Evolutionary conservation across 2,888 invertebrate genomes (phyloP).

Genomic region (Volucella bombylans): DNA sequence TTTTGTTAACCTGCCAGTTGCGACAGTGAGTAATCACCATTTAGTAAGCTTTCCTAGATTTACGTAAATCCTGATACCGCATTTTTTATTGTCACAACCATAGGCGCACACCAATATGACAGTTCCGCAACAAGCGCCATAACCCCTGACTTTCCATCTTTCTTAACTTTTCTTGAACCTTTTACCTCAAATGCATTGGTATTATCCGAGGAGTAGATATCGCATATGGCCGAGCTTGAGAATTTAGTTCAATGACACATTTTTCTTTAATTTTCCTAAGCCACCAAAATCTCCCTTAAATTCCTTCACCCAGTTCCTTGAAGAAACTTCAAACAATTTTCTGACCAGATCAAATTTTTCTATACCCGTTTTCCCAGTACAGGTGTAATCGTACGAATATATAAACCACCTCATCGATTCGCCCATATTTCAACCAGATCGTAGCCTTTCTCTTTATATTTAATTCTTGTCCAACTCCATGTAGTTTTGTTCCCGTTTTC

Average conservation of each 20-base stretch:
- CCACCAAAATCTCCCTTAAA: slow-evolving; percentile 12
- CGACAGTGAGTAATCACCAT: slow-evolving; percentile 32
- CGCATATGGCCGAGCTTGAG: background rate
- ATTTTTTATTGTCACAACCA: too few relatives aligned
- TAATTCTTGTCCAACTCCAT: slow-evolving; percentile 5
- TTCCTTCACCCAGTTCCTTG: slow-evolving; percentile 14
- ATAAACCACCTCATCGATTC: slow-evolving; percentile 3
- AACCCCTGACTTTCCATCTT: too few relatives aligned
- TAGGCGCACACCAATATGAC: too few relatives aligned
- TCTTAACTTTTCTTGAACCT: background rate
- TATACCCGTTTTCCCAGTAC: slow-evolving; percentile 23
- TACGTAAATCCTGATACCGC: too few relatives aligned
- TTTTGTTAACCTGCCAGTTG: slow-evolving; percentile 41
- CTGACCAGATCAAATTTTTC: slow-evolving; percentile 18
- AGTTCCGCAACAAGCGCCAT: too few relatives aligned
- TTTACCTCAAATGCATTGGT: slow-evolving; percentile 19
- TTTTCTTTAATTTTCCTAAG: slow-evolving; percentile 15
- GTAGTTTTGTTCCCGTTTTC: slow-evolving; percentile 1
- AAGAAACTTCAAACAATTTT: slow-evolving; percentile 22
- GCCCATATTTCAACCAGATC: slow-evolving; percentile 3
- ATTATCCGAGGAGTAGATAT: slow-evolving; percentile 29
- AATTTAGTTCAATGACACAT: slow-evolving; percentile 15
- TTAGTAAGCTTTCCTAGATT: too few relatives aligned
- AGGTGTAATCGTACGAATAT: background rate
- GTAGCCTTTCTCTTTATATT: slow-evolving; percentile 9